Percentiles rank a stretch among this genome's conserved stretches.
phyloP scores from a whole-genome alignment of 1,140 invertebrate genomes.

The Scaptomyza graminum region DNA sequence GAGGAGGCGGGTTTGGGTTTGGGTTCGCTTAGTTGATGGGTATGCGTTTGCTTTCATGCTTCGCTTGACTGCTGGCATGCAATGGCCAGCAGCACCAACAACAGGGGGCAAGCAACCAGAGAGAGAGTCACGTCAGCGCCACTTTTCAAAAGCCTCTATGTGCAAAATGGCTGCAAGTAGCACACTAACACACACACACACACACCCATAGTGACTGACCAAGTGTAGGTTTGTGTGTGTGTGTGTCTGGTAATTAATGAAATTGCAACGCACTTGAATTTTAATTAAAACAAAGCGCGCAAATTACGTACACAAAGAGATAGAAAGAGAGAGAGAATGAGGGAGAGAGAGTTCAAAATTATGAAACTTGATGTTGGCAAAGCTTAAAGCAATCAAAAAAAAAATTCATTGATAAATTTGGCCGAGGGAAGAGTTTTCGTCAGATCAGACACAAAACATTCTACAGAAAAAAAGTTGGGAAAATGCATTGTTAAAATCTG shows the following conservation, averaged over 20 bases:
- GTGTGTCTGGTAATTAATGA: conserved; percentile 79
- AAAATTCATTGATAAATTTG: no score
- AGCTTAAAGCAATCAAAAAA: neutral
- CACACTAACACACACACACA: conserved; percentile 21
- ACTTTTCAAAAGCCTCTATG: conserved; percentile 70
- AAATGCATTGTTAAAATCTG: no score
- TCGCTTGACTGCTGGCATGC: conserved; percentile 70
- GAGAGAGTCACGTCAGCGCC: conserved; percentile 69
- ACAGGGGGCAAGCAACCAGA: conserved; percentile 1
- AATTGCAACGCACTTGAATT: conserved; percentile 82
- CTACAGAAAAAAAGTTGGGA: no score
- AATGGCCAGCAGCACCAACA: conserved; percentile 57
- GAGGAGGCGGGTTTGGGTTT: neutral
- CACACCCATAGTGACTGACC: conserved; percentile 18
- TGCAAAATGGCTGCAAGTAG: conserved; percentile 75
- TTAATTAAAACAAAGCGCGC: conserved; percentile 81
- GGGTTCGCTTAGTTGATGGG: conserved; percentile 60
- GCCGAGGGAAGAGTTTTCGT: no score
- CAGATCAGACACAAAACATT: no score
- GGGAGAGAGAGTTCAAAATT: neutral
- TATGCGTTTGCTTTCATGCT: conserved; percentile 79
- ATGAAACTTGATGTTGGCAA: neutral
- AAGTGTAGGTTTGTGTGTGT: conserved; percentile 36
- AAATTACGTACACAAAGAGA: conserved; percentile 62
- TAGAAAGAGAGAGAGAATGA: conserved; percentile 10